Percentiles rank a stretch among this genome's conserved stretches.
Evolutionary conservation across 2,888 invertebrate genomes (phyloP).

Genomic region (Eueremaeus valkanovi): DNA sequence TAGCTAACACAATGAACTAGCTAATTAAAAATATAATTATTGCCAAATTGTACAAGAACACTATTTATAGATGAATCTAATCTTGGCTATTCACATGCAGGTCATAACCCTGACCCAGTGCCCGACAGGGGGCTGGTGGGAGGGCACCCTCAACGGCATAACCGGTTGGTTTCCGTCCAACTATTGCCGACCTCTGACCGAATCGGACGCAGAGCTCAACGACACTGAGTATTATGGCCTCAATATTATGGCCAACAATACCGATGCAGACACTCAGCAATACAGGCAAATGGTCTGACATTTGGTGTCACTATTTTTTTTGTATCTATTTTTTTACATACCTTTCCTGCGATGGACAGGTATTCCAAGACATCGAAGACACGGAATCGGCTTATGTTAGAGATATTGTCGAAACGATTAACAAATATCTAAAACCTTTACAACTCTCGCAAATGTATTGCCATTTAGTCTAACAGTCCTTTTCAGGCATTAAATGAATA

Average conservation of each 20-base stretch:
- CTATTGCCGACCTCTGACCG: constrained; percentile 73
- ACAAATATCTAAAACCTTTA: constrained; percentile 80
- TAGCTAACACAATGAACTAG: too few species aligned
- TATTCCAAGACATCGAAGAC: constrained; percentile 82
- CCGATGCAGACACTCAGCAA: constrained; percentile 40
- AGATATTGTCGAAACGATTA: constrained; percentile 78
- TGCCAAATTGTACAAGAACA: too few species aligned
- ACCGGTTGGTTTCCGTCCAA: constrained; percentile 99
- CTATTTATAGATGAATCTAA: too few species aligned
- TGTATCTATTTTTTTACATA: not conserved
- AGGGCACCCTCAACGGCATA: constrained; percentile 88
- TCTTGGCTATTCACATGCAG: not conserved
- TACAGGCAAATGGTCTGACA: constrained; percentile 41
- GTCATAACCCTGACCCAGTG: constrained; percentile 91
- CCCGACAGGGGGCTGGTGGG: constrained; percentile 99
- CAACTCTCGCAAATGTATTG: constrained; percentile 81
- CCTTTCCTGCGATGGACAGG: constrained; percentile 51
- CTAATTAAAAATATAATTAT: too few species aligned
- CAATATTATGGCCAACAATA: constrained; percentile 39
- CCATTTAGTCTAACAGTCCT: constrained; percentile 31
- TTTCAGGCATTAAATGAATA: not conserved
- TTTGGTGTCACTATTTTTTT: not conserved
- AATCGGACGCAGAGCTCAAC: not conserved
- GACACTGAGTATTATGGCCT: constrained; percentile 29
- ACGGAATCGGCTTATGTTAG: constrained; percentile 86